Evolutionary conservation across 30 jellyfish, hydroid and myxozoan species (phyloP).

Genomic region (Aurelia coerulea): DNA sequence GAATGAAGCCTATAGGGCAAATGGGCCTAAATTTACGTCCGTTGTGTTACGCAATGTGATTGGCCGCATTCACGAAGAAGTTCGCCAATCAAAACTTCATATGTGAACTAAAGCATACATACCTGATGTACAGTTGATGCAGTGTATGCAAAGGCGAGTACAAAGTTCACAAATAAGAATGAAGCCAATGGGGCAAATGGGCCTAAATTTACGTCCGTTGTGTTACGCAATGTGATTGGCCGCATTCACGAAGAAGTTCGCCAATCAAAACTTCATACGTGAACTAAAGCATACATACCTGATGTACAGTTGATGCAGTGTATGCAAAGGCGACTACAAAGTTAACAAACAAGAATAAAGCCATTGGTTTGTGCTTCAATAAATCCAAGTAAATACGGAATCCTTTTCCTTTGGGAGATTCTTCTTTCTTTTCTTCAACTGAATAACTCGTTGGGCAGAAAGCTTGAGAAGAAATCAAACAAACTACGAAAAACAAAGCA

Average conservation of each 20-base stretch:
- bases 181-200: not conserved
- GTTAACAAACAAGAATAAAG: constrained; percentile 7
- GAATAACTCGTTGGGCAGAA: constrained; percentile 21
- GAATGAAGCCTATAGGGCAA: too few species aligned
- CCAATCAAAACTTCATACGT: too few species aligned
- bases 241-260: too few species aligned
- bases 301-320: constrained; percentile 49
- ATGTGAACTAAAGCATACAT: not conserved
- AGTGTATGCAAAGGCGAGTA: constrained; percentile 11
- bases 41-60: too few species aligned
- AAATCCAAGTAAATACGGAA: constrained; percentile 1
- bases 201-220: too few species aligned
- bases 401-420: not conserved
- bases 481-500: constrained; percentile 13
- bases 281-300: constrained; percentile 9
- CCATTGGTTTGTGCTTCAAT: constrained; percentile 7
- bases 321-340: constrained; percentile 12
- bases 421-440: not conserved
- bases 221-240: too few species aligned
- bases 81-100: too few species aligned
- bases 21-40: too few species aligned
- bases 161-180: constrained; percentile 1
- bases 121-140: constrained; percentile 66
- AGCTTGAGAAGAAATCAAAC: constrained; percentile 32
- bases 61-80: too few species aligned